Evolutionary conservation across 2,888 invertebrate genomes (phyloP), one percentile per base, ranked within the genome.

Genomic region (Xestia rhomboidea): DNA sequence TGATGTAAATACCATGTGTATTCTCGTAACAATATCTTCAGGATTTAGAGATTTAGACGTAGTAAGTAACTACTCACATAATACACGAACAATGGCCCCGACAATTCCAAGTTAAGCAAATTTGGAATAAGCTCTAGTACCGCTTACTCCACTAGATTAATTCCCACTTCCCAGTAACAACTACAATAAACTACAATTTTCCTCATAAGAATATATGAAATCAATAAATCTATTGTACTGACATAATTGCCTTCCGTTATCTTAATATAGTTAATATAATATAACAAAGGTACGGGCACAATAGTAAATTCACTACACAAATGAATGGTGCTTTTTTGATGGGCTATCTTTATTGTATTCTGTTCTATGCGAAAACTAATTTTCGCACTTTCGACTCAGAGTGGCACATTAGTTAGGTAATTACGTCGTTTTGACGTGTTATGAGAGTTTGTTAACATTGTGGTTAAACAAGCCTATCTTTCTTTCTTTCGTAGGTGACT

Each of bases 291-390:
- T 77, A 46, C 46, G n/a, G n/a, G 68, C 68, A 87, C 85, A 88
- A 88, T 88, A 81, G 81, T 78, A 85, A 78, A 85, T 88, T 82
- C 68, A 82, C 76, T 67, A 84, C 38, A 81, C 76, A 88, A 85
- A 87, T 83, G 72, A 87, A 82, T 83, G 64, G 68, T 54, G 77
- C 63, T 68, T 79, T 77, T 77, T 83, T 82, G 79, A 86, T 79
- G 71, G 70, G 72, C 78, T 83, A 87, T 81, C 87, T 80, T 82
- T 87, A 83, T 88, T 87, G 81, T 85, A 70, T 79, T 80, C 80
- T 81, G 77, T 84, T 86, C 72, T 86, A 77, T 46, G 69, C 60
- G 63, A 87, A 85, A 88, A 87, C 87, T 82, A 83, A 88, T 87
- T 88, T 81, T 76, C 77, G 57, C 79, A 68, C 70, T 87, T 76